Percentiles rank a stretch among this genome's conserved stretches.
phyloP scores from a whole-genome alignment of 2,113 vertebrate species.

The Scomber japonicus region DNA sequence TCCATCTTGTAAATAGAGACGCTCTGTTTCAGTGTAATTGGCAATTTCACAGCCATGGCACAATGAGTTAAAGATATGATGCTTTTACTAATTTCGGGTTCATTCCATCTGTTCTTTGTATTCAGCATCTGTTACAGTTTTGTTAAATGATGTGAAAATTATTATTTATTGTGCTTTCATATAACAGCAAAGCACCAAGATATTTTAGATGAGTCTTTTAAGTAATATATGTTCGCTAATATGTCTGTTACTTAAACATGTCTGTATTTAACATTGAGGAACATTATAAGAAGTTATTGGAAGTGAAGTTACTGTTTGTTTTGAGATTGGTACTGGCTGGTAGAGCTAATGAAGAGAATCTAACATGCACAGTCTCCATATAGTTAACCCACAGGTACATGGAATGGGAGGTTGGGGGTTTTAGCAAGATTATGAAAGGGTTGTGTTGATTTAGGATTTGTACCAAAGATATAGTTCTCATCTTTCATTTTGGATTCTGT shows the following conservation, averaged over 20 bases:
- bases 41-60: not conserved
- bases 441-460: slow-evolving; percentile 5
- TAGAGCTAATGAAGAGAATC: not conserved
- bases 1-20: not conserved
- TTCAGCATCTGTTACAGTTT: slow-evolving; percentile 28
- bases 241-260: not conserved
- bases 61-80: not conserved
- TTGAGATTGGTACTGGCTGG: slow-evolving; percentile 1
- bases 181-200: not conserved
- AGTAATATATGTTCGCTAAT: not conserved
- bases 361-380: not conserved
- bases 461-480: slow-evolving; percentile 48
- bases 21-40: slow-evolving; percentile 15
- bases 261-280: slow-evolving; percentile 26
- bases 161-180: slow-evolving; percentile 40
- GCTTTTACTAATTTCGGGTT: slow-evolving; percentile 17
- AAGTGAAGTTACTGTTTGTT: slow-evolving; percentile 11
- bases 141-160: not conserved
- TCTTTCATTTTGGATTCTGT: slow-evolving; percentile 22
- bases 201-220: slow-evolving; percentile 49
- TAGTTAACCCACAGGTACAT: slow-evolving; percentile 10
- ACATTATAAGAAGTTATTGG: slow-evolving; percentile 6
- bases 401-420: not conserved
- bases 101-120: slow-evolving; percentile 25
- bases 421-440: slow-evolving; percentile 11